Conservation (phyloP, 2,113 vertebrate genomes). For the Chloebia gouldiae region DNA sequence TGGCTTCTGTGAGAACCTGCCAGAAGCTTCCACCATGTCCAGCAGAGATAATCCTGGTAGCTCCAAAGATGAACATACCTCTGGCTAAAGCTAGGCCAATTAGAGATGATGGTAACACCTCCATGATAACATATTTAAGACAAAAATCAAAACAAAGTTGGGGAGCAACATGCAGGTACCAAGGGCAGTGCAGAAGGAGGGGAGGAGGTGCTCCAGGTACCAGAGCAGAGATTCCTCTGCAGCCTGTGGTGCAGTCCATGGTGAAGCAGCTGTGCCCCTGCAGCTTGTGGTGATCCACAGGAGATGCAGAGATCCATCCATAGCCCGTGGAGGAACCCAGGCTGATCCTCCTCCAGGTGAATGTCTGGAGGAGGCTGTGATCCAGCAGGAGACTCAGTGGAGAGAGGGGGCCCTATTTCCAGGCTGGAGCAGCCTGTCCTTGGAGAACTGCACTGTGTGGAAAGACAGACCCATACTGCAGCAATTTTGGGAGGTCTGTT, state of each 20-base stretch:
- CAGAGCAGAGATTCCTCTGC: neutral
- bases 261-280: neutral
- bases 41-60: neutral
- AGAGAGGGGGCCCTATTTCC: neutral
- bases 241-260: no score
- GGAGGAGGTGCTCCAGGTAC: neutral
- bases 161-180: neutral
- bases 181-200: neutral
- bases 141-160: neutral
- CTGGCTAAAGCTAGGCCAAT: neutral
- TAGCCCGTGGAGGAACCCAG: fast-evolving
- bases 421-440: neutral
- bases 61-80: fast-evolving
- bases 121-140: neutral
- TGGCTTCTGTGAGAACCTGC: neutral
- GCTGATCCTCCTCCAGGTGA: neutral
- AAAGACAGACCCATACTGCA: neutral
- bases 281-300: no score
- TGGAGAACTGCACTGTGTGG: neutral
- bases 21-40: neutral
- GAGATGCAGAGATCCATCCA: neutral
- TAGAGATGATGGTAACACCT: neutral
- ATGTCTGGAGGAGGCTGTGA: neutral
- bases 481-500: neutral
- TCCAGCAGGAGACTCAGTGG: neutral